These are phyloP conservation scores for Cacoxenus indagator DNA, from an alignment of 2,888 invertebrate genomes.

Conservation along the genomic window DNA sequence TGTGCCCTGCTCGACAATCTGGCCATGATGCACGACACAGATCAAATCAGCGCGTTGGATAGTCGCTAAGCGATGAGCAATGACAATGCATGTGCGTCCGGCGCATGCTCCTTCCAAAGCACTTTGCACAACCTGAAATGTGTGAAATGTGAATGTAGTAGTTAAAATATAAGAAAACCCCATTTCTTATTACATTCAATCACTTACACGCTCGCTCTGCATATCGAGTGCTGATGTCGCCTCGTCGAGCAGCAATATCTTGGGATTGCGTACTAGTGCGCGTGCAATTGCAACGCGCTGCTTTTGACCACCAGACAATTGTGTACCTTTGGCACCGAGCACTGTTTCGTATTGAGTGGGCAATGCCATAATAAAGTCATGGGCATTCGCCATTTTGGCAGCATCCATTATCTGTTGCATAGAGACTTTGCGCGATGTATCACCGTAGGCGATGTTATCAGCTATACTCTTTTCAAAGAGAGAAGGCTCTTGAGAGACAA, in stretches of 20 bases:
- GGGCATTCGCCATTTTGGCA: conserved; percentile 88
- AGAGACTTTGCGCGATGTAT: conserved; percentile 76
- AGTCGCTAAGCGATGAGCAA: conserved; percentile 88
- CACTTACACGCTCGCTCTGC: conserved; percentile 75
- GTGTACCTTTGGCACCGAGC: conserved; percentile 81
- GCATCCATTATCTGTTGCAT: conserved; percentile 83
- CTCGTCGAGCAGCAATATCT: conserved; percentile 79
- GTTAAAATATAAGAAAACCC: not conserved
- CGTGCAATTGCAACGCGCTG: conserved; percentile 87
- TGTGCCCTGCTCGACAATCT: conserved; percentile 81
- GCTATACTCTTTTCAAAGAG: conserved; percentile 89
- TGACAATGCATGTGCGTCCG: conserved; percentile 86
- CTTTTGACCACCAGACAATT: conserved; percentile 87
- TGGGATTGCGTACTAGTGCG: conserved; percentile 80
- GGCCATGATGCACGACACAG: conserved; percentile 84
- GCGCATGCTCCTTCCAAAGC: conserved; percentile 85
- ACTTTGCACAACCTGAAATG: conserved; percentile 78
- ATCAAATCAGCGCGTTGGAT: conserved; percentile 87
- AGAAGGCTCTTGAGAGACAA: conserved; percentile 92
- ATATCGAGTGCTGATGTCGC: conserved; percentile 85
- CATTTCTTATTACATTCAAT: not conserved
- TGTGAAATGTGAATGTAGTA: not conserved
- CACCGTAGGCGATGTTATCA: conserved; percentile 93
- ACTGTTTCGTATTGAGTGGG: conserved; percentile 83
- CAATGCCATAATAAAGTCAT: conserved; percentile 83